phyloP scores from a whole-genome alignment of 2,888 invertebrate genomes.

The Formica aserva region DNA sequence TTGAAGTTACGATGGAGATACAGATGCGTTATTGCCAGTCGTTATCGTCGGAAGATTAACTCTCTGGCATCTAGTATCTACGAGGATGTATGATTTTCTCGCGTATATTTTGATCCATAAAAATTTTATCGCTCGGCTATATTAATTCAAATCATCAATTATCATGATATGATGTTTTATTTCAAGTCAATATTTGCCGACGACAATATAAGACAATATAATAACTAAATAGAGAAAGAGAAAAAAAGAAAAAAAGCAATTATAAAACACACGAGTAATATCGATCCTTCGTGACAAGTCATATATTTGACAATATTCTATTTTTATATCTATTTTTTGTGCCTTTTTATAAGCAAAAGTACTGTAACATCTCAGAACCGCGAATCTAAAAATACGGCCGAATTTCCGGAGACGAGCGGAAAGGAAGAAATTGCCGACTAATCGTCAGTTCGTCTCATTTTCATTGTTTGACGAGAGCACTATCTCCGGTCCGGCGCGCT shows the following conservation, averaged over 20 bases:
- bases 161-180: background rate
- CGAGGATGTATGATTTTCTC: background rate
- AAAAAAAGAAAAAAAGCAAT: background rate
- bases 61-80: constrained; percentile 4
- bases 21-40: constrained; percentile 30
- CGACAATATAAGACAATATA: too few relatives aligned
- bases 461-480: constrained; percentile 48
- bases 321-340: background rate
- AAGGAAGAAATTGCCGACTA: constrained; percentile 33
- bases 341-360: background rate
- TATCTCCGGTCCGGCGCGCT: constrained; percentile 15
- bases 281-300: background rate
- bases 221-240: too few relatives aligned
- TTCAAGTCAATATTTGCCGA: background rate
- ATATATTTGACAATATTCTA: background rate
- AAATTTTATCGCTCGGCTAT: background rate
- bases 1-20: constrained; percentile 20
- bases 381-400: background rate
- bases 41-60: background rate
- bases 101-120: background rate
- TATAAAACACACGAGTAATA: background rate
- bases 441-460: constrained; percentile 31
- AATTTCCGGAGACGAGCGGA: background rate
- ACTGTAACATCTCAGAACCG: background rate
- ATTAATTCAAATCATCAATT: background rate